Conservation (phyloP, 2,888 invertebrate species). For the Volucella inanis region DNA sequence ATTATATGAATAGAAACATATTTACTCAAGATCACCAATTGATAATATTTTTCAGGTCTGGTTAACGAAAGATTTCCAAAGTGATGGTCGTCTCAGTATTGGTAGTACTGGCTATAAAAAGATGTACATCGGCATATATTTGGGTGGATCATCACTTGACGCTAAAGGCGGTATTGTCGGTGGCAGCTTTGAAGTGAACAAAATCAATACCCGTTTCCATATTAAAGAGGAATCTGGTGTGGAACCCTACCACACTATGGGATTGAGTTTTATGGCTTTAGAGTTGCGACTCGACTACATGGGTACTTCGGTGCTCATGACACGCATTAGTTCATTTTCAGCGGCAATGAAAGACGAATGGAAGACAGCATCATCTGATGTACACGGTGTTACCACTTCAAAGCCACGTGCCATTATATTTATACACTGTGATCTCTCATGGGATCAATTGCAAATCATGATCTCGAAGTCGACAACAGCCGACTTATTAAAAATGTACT, state of each 20-base stretch:
- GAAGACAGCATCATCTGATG: constrained; percentile 84
- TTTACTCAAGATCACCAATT: no score
- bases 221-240: constrained; percentile 95
- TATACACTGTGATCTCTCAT: constrained; percentile 94
- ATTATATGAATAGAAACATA: no score
- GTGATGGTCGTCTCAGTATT: constrained; percentile 95
- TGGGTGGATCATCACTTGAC: constrained; percentile 95
- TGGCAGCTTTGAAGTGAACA: constrained; percentile 95
- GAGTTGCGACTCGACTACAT: constrained; percentile 98
- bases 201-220: constrained; percentile 94
- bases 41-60: constrained; percentile 84
- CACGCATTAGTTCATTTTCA: constrained; percentile 91
- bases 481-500: constrained; percentile 97
- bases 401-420: constrained; percentile 91
- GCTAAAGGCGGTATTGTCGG: constrained; percentile 99
- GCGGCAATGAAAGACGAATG: constrained; percentile 94
- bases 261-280: constrained; percentile 91
- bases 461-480: constrained; percentile 98
- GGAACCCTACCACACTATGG: constrained; percentile 94
- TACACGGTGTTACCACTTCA: constrained; percentile 79
- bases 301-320: constrained; percentile 97
- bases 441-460: constrained; percentile 98
- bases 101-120: constrained; percentile 97
- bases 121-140: constrained; percentile 93
- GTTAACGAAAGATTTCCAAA: constrained; percentile 95